Evolutionary conservation across 2,888 invertebrate genomes (phyloP), one percentile per base, ranked within the genome.

Genomic region (Agrotis segetum): DNA sequence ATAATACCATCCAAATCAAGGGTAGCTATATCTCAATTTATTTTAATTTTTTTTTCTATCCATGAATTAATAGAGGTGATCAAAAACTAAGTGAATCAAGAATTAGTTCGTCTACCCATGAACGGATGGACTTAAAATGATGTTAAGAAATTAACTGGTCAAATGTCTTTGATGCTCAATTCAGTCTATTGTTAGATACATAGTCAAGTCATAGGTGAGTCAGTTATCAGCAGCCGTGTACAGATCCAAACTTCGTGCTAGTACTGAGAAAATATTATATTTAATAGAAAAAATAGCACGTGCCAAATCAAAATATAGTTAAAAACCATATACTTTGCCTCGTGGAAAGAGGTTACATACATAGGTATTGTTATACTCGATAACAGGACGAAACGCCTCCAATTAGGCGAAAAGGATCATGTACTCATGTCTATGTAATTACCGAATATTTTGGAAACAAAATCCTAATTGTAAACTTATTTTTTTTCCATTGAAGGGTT

Each of bases 351-450:
- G 11, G 11, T 9, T 2, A 34, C 34, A 29, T 2, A 47, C 14
- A 47, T 19, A 47, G 9, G 29, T 9, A 40, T 40, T 40, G 11
- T 2, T 29, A 16, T 19, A 44, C 34, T 56, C 19, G 13, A 29
- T 3, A 14, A 19, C 47, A 16, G 19, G 5, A 49, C 13, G 6
- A 14, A 29, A 65, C 24, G 4, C 6, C 17, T n/a, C 29, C 55
- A 66, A 56, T 58, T 56, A 56, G 34, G 13, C 11, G 14, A 46
- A 50, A 50, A 50, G 44, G 40, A 58, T 50, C 50, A 19, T 67
- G 50, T 17, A 17, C 13, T 46, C 13, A 14, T 56, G 13, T 21
- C 56, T 50, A 17, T 1, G 1, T 50, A 16, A 65, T 40, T 50
- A 17, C 34, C 21, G 29, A 50, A 49, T 16, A 14, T 13, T 21